Evolutionary conservation across 1,140 invertebrate genomes (phyloP).

Genomic region (Lordiphosa stackelbergi): DNA sequence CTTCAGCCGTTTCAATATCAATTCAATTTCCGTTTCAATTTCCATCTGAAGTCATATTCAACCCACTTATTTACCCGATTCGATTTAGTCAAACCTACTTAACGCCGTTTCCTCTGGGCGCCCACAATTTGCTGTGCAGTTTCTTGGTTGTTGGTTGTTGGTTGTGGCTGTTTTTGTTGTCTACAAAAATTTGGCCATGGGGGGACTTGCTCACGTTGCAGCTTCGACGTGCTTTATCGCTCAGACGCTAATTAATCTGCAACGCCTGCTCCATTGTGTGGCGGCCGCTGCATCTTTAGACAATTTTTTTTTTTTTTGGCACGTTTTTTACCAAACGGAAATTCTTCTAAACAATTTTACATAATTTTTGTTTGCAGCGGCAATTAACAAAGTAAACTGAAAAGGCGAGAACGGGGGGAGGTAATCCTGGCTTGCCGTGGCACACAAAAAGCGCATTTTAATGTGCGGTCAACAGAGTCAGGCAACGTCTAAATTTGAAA

Average conservation of each 20-base stretch:
- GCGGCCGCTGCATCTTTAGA: conserved; percentile 50
- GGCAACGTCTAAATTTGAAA: conserved; percentile 66
- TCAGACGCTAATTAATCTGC: conserved; percentile 69
- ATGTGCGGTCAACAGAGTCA: conserved; percentile 56
- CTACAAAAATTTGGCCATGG: conserved; percentile 19
- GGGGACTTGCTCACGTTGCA: conserved; percentile 32
- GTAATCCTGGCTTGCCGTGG: conserved; percentile 49
- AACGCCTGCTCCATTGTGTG: conserved; percentile 51
- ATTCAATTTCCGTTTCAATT: neutral
- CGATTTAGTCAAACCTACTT: too few species aligned
- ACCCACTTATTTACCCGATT: too few species aligned
- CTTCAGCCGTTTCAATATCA: too few species aligned
- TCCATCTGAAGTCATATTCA: too few species aligned
- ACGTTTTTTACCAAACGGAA: conserved; percentile 53
- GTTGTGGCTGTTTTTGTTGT: too few species aligned
- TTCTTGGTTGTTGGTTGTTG: neutral
- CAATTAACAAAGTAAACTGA: conserved; percentile 46
- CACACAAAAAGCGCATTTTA: conserved; percentile 65
- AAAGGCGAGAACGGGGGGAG: neutral
- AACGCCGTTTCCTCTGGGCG: too few species aligned
- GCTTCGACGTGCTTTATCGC: conserved; percentile 63
- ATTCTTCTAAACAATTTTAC: conserved; percentile 46
- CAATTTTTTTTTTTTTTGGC: conserved; percentile 40
- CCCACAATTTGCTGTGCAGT: too few species aligned
- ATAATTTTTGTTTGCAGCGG: conserved; percentile 42